These are phyloP conservation scores for Drosophila lacteicornis DNA, from an alignment of 1,140 invertebrate species.

Conservation along the genomic window DNA sequence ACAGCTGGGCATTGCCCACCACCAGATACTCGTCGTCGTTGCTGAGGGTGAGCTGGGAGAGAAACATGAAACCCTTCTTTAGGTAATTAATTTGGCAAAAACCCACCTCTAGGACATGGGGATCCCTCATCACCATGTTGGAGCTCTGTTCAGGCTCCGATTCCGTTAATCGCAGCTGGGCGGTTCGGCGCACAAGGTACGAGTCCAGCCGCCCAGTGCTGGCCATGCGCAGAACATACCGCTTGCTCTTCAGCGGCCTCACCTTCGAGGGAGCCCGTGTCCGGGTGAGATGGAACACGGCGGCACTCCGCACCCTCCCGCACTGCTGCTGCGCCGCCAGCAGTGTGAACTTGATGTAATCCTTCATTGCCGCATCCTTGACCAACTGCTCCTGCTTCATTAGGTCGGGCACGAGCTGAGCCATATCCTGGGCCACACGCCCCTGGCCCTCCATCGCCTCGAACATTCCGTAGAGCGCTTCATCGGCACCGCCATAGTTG, in stretches of 20 bases:
- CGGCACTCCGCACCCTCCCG: conserved; percentile 89
- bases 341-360: conserved; percentile 94
- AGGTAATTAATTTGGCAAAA: background rate
- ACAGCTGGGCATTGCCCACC: conserved; percentile 91
- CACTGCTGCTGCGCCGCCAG: conserved; percentile 91
- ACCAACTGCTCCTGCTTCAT: conserved; percentile 92
- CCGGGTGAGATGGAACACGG: conserved; percentile 90
- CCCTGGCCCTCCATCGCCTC: conserved; percentile 90
- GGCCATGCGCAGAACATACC: conserved; percentile 89
- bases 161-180: conserved; percentile 57
- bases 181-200: conserved; percentile 86
- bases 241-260: conserved; percentile 83
- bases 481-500: conserved; percentile 88
- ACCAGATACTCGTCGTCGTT: conserved; percentile 93
- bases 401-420: conserved; percentile 90
- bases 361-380: conserved; percentile 89
- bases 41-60: conserved; percentile 86
- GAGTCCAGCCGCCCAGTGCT: conserved; percentile 90
- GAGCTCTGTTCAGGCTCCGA: background rate
- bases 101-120: conserved; percentile 88
- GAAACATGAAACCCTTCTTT: background rate
- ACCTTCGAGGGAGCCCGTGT: conserved; percentile 86
- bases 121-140: conserved; percentile 87
- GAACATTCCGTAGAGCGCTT: conserved; percentile 93
- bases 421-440: conserved; percentile 86